Percentiles rank a stretch among this genome's conserved stretches.
These are phyloP conservation scores for Ageneiosus marmoratus DNA, from an alignment of 2,113 vertebrate species.

Conservation along the genomic window DNA sequence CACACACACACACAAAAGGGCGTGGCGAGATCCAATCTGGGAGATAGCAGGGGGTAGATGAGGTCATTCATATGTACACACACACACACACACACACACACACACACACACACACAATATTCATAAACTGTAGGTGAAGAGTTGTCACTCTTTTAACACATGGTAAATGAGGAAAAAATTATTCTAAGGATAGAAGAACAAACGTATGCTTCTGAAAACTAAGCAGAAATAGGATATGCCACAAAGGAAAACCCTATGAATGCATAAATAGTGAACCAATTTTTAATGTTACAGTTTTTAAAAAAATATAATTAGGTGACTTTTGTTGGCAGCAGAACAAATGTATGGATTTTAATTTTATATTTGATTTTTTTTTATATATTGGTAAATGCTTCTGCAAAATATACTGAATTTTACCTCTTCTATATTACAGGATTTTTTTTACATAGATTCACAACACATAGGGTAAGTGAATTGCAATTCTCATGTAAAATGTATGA, in stretches of 20 bases:
- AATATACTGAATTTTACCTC: not conserved
- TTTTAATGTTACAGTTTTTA: not conserved
- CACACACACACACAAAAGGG: slow-evolving; percentile 22
- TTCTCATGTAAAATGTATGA: not conserved
- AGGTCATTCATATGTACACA: slow-evolving; percentile 11
- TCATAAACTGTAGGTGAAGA: not conserved
- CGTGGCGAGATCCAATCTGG: not conserved
- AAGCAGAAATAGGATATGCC: not conserved
- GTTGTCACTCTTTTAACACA: not conserved
- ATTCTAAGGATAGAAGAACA: not conserved
- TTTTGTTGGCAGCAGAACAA: too few species aligned
- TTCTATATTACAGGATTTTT: not conserved
- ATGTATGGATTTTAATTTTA: too few species aligned
- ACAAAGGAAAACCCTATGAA: not conserved
- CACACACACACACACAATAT: not conserved
- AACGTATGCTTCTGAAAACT: not conserved
- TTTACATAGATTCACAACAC: not conserved
- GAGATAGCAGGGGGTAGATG: slow-evolving; percentile 25
- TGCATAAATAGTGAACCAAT: not conserved
- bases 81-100: not conserved
- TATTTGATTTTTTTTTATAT: too few species aligned
- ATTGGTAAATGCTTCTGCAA: not conserved
- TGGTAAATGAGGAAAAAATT: not conserved
- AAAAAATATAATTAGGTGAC: not conserved
- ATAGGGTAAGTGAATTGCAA: too few species aligned